A percentile compares a stretch with the other conserved stretches of the same genome.
These are phyloP conservation scores for Camponotus pennsylvanicus DNA, from an alignment of 1,140 invertebrate genomes.

Conservation along the genomic window DNA sequence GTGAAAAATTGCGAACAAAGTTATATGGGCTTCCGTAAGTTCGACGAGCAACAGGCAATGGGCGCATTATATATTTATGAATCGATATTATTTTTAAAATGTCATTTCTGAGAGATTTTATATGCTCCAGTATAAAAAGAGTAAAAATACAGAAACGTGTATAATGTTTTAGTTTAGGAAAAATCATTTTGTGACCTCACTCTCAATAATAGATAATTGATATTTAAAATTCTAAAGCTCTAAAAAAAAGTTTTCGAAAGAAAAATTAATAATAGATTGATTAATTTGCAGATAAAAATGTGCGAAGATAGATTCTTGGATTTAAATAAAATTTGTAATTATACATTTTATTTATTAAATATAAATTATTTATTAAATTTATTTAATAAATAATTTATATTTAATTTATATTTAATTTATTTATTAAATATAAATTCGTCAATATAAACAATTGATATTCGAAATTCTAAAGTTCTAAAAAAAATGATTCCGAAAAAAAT, in stretches of 20 bases:
- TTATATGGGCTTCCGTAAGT: conserved; percentile 31
- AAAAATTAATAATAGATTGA: not conserved
- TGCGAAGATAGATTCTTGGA: not conserved
- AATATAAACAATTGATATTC: not conserved
- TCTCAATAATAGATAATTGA: not conserved
- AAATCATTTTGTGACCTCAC: not conserved
- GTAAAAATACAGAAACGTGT: not conserved
- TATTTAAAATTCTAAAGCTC: not conserved
- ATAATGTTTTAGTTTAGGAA: not conserved
- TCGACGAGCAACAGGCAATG: conserved; percentile 27
- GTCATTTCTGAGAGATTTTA: not conserved
- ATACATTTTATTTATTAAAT: conserved; percentile 4
- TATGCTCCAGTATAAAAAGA: not conserved
- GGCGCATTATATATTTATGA: not conserved
- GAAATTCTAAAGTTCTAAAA: too few relatives aligned
- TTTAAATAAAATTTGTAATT: not conserved
- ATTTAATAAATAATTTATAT: too few relatives aligned
- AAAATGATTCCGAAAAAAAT: not conserved
- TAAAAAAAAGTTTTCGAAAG: too few relatives aligned
- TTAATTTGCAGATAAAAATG: not conserved
- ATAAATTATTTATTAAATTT: too few relatives aligned
- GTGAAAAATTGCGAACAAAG: conserved; percentile 40
- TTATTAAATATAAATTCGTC: too few relatives aligned
- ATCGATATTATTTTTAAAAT: not conserved
- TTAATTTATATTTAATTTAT: too few relatives aligned